phyloP scores from a whole-genome alignment of 2,113 vertebrate genomes.

The Electrona antarctica region DNA sequence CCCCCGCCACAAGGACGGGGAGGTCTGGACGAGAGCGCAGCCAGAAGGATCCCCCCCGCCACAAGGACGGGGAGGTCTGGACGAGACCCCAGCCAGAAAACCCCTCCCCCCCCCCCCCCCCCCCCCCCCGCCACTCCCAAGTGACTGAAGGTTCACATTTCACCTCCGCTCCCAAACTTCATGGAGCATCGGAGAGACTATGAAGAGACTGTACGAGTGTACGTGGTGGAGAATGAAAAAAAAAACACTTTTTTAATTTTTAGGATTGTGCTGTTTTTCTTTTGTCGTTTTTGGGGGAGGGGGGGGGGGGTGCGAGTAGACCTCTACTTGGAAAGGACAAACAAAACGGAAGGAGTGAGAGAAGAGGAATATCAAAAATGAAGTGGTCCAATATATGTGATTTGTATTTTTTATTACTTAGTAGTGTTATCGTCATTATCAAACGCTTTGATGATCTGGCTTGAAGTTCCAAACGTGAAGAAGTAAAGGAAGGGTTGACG shows the following conservation, averaged over 20 bases:
- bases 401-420: slow-evolving; percentile 41
- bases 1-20: no score
- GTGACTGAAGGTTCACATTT: slow-evolving; percentile 52
- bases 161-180: slow-evolving; percentile 35
- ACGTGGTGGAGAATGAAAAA: no score
- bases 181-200: slow-evolving; percentile 27
- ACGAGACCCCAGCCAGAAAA: no score
- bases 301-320: slow-evolving; percentile 23
- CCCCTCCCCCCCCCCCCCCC: no score
- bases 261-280: not conserved
- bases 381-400: slow-evolving; percentile 52
- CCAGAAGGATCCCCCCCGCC: no score
- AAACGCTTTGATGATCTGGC: slow-evolving; percentile 18
- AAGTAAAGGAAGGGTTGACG: not conserved
- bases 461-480: slow-evolving; percentile 6
- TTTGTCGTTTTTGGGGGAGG: not conserved
- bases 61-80: no score
- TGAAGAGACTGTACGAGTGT: no score
- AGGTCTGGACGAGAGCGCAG: no score
- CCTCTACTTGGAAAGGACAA: slow-evolving; percentile 16
- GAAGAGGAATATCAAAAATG: slow-evolving; percentile 21
- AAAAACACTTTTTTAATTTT: slow-evolving; percentile 3
- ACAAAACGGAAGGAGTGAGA: slow-evolving; percentile 20
- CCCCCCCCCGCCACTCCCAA: not conserved
- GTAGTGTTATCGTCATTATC: slow-evolving; percentile 21